These are phyloP conservation scores for Aphaenogaster rudis DNA, from an alignment of 1,140 invertebrate genomes.

Conservation along the genomic window DNA sequence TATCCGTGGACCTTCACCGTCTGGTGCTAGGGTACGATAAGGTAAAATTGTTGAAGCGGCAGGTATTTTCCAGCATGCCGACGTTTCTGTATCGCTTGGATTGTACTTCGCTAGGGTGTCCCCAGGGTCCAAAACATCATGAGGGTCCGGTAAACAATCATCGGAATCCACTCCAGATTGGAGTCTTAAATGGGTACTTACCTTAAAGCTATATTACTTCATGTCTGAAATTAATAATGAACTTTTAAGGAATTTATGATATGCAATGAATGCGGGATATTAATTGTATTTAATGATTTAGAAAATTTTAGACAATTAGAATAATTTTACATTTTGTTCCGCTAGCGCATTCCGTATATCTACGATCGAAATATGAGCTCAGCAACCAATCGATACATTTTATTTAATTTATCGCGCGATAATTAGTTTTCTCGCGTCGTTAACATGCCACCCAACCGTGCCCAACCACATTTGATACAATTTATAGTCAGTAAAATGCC, in stretches of 20 bases:
- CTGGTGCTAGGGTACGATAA: slow-evolving; percentile 46
- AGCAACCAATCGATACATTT: background rate
- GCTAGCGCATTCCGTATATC: no score
- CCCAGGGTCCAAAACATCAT: slow-evolving; percentile 22
- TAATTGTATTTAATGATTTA: background rate
- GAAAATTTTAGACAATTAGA: background rate
- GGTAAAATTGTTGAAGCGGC: slow-evolving; percentile 47
- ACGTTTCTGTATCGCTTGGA: background rate
- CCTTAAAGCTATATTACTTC: background rate
- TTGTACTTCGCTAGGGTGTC: slow-evolving; percentile 17
- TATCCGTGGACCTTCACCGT: slow-evolving; percentile 36
- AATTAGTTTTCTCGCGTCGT: slow-evolving; percentile 57
- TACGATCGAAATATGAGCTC: background rate
- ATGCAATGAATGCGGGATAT: background rate
- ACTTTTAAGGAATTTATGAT: slow-evolving; percentile 9
- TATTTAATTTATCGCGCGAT: slow-evolving; percentile 25
- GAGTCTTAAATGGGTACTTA: background rate
- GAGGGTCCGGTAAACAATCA: slow-evolving; percentile 27
- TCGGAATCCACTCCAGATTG: slow-evolving; percentile 19
- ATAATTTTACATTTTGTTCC: background rate
- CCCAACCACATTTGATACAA: slow-evolving; percentile 48
- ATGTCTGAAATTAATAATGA: background rate
- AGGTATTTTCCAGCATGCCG: slow-evolving; percentile 28
- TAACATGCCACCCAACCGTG: slow-evolving; percentile 8
- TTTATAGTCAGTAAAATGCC: slow-evolving; percentile 66